phyloP scores from a whole-genome alignment of 2,797 vertebrate genomes.

The Lagorchestes hirsutus region DNA sequence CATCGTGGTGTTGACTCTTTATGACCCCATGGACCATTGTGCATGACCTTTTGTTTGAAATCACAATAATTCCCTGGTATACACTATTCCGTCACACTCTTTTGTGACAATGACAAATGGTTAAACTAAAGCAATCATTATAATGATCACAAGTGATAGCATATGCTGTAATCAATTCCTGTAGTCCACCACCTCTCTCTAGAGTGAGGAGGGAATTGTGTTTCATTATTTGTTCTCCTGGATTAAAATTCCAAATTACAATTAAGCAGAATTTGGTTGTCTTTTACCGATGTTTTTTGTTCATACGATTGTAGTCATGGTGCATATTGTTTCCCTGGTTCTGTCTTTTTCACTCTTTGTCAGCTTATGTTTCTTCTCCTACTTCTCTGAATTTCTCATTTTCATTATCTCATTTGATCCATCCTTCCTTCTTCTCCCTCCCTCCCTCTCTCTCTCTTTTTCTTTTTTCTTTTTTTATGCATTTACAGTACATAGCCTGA shows the following conservation, averaged over 20 bases:
- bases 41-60: background rate
- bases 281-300: background rate
- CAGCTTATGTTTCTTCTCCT: background rate
- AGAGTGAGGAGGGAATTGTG: background rate
- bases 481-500: no score
- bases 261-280: background rate
- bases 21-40: background rate
- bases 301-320: background rate
- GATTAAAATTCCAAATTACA: background rate
- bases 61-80: background rate
- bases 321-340: background rate
- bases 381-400: background rate
- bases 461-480: no score
- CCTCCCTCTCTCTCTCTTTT: no score
- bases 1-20: background rate
- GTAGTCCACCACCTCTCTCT: background rate
- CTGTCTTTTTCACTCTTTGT: background rate
- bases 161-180: background rate
- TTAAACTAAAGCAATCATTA: background rate
- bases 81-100: background rate
- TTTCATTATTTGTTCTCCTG: background rate
- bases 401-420: background rate
- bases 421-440: no score
- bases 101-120: background rate
- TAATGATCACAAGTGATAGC: background rate